These are phyloP conservation scores for Oncorhynchus mykiss DNA, from an alignment of 2,113 vertebrate genomes.

Conservation along the genomic window DNA sequence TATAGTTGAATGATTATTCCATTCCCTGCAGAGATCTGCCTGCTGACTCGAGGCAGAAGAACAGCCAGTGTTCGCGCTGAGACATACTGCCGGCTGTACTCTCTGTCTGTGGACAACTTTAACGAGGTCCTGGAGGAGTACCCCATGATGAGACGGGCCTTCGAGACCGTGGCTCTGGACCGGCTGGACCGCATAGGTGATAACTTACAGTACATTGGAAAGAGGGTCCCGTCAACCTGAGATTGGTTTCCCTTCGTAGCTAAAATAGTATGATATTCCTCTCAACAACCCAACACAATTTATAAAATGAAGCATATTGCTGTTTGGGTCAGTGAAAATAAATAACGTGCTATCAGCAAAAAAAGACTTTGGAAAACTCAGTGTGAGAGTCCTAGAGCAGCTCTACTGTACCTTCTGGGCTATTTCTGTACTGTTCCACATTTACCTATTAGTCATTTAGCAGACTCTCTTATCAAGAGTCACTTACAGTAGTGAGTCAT, in stretches of 20 bases:
- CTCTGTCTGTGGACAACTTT: slow-evolving; percentile 94
- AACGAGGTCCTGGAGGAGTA: slow-evolving; percentile 97
- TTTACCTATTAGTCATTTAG: too few relatives aligned
- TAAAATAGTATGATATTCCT: too few relatives aligned
- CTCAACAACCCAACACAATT: too few relatives aligned
- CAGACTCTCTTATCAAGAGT: too few relatives aligned
- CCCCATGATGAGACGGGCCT: slow-evolving; percentile 96
- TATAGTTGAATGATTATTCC: neutral
- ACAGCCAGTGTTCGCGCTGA: slow-evolving; percentile 92
- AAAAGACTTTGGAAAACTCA: too few relatives aligned
- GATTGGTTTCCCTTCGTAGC: neutral
- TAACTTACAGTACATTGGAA: slow-evolving; percentile 26
- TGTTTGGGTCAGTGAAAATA: too few relatives aligned
- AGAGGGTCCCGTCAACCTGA: neutral
- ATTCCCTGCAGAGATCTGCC: slow-evolving; percentile 85
- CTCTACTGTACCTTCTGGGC: too few relatives aligned
- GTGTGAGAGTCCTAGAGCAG: too few relatives aligned
- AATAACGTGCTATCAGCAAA: too few relatives aligned
- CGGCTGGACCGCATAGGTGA: slow-evolving; percentile 94
- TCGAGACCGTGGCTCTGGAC: slow-evolving; percentile 93
- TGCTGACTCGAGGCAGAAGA: slow-evolving; percentile 90
- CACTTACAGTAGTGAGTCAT: too few relatives aligned
- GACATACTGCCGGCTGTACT: slow-evolving; percentile 97
- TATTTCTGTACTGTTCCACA: too few relatives aligned
- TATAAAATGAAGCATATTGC: too few relatives aligned